phyloP scores from a whole-genome alignment of 2,888 invertebrate species.

The Acanthosoma haemorrhoidale region DNA sequence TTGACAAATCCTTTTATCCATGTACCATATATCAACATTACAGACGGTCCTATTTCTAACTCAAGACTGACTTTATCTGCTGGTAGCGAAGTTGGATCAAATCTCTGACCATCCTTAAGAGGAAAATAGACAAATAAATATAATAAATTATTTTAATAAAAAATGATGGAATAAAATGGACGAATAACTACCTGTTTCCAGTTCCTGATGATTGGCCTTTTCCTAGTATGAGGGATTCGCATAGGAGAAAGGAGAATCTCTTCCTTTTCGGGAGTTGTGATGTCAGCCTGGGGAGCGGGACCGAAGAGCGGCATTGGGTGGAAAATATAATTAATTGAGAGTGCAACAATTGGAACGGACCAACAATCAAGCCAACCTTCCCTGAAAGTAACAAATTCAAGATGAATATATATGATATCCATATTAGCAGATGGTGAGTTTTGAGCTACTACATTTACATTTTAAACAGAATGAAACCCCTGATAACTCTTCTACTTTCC shows the following conservation, averaged over 20 bases:
- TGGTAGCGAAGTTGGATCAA: constrained; percentile 78
- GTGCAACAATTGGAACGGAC: constrained; percentile 89
- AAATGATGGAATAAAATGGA: background rate
- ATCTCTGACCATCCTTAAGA: constrained; percentile 57
- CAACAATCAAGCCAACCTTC: constrained; percentile 93
- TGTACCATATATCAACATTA: constrained; percentile 85
- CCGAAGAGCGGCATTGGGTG: constrained; percentile 88
- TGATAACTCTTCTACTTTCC: too few relatives aligned
- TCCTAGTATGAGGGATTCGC: constrained; percentile 74
- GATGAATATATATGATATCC: too few relatives aligned
- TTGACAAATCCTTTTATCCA: constrained; percentile 83
- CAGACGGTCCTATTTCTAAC: constrained; percentile 90
- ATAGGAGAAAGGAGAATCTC: constrained; percentile 87
- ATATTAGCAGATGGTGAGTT: too few relatives aligned
- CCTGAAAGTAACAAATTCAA: constrained; percentile 42
- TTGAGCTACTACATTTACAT: too few relatives aligned
- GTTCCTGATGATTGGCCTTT: constrained; percentile 61
- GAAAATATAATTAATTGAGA: constrained; percentile 85
- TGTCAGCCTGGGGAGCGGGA: constrained; percentile 82
- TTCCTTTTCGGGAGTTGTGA: constrained; percentile 90
- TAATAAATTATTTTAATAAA: background rate
- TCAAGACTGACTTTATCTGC: constrained; percentile 89
- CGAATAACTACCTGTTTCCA: constrained; percentile 44
- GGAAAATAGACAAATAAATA: background rate
- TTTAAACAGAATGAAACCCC: too few relatives aligned